Conservation (phyloP, 2,113 vertebrate species). For the Brachionichthys hirsutus region DNA sequence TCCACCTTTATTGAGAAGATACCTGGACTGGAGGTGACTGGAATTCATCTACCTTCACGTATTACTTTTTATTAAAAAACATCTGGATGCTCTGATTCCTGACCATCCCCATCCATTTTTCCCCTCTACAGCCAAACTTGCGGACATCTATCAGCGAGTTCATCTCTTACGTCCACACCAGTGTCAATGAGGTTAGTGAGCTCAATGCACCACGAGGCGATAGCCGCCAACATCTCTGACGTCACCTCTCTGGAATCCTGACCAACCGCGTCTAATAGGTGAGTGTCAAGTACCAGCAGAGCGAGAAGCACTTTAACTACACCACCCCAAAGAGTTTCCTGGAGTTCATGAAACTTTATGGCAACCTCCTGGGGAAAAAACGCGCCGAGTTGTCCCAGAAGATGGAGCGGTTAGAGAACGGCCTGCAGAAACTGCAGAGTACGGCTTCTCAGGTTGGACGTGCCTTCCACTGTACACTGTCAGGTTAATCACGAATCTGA, state of each 20-base stretch:
- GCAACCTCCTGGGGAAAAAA: constrained; percentile 73
- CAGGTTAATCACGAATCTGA: too few species aligned
- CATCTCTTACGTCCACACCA: constrained; percentile 76
- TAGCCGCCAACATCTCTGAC: constrained; percentile 1
- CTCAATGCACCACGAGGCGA: not conserved
- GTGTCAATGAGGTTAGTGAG: constrained; percentile 71
- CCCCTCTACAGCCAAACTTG: constrained; percentile 59
- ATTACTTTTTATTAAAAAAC: not conserved
- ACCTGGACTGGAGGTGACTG: constrained; percentile 66
- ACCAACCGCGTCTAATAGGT: constrained; percentile 41
- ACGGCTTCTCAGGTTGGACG: constrained; percentile 61
- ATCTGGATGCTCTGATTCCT: too few species aligned
- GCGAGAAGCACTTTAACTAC: constrained; percentile 80
- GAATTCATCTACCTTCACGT: not conserved
- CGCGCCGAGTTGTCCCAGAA: constrained; percentile 74
- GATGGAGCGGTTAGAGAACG: constrained; percentile 78
- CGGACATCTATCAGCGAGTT: constrained; percentile 75
- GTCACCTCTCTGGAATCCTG: not conserved
- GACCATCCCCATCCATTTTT: constrained; percentile 5
- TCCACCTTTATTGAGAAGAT: constrained; percentile 76
- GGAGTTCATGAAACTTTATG: constrained; percentile 78
- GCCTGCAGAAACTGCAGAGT: constrained; percentile 73
- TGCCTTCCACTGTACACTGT: too few species aligned
- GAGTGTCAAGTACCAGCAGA: constrained; percentile 78
- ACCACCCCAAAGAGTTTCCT: constrained; percentile 84